These are phyloP conservation scores for Hyphantria cunea DNA, from an alignment of 1,140 invertebrate genomes.

Conservation along the genomic window DNA sequence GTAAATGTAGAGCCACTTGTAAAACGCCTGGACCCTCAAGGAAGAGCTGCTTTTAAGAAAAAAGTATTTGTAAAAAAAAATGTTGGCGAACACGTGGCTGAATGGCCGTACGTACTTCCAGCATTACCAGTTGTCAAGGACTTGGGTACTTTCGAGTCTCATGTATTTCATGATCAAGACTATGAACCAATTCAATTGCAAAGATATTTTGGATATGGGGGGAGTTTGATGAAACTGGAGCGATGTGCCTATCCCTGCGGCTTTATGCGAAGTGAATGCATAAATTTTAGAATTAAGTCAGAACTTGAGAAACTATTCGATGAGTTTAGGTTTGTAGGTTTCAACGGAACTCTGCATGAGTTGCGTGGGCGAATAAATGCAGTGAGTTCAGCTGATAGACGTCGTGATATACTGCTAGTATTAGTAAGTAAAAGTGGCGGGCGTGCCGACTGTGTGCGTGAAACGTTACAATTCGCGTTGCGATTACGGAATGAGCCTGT, in stretches of 20 bases:
- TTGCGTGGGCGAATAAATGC: conserved; percentile 42
- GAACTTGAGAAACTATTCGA: conserved; percentile 50
- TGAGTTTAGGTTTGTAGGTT: conserved; percentile 53
- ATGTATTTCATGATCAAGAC: conserved; percentile 11
- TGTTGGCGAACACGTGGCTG: conserved; percentile 20
- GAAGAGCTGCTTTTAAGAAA: conserved; percentile 36
- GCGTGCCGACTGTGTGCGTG: conserved; percentile 39
- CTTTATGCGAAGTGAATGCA: not conserved
- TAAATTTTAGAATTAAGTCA: not conserved
- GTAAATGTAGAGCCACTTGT: conserved; percentile 54
- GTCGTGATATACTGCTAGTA: conserved; percentile 58
- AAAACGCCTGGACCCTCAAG: conserved; percentile 39
- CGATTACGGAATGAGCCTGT: conserved; percentile 52
- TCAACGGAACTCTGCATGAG: conserved; percentile 51
- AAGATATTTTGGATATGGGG: not conserved
- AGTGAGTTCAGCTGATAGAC: conserved; percentile 46
- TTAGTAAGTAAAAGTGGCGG: conserved; percentile 65
- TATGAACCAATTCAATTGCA: not conserved
- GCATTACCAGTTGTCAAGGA: not conserved
- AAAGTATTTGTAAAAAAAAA: conserved; percentile 37
- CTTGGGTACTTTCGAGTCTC: not conserved
- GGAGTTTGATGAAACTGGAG: not conserved
- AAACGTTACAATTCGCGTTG: conserved; percentile 43
- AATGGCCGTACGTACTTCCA: conserved; percentile 33
- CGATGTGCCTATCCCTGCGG: too few species aligned